These are phyloP conservation scores for Nomada hirtipes DNA, from an alignment of 2,888 invertebrate genomes.

Conservation along the genomic window DNA sequence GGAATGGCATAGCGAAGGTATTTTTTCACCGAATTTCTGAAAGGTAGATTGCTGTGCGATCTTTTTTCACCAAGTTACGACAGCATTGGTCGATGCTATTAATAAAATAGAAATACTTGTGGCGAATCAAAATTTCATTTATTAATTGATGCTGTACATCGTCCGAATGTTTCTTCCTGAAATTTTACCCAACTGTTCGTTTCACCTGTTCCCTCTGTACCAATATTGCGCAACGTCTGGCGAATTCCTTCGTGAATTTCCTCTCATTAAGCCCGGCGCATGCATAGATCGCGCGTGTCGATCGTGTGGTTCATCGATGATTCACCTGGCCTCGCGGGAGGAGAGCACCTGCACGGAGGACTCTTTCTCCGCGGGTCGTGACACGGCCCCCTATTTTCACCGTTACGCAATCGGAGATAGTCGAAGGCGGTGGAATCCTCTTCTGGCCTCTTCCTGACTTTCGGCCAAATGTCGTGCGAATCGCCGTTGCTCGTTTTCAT, in stretches of 20 bases:
- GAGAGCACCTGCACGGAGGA: conserved; percentile 60
- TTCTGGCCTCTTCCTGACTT: conserved; percentile 57
- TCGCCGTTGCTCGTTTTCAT: conserved; percentile 52
- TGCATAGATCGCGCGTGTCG: conserved; percentile 43
- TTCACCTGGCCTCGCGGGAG: conserved; percentile 42
- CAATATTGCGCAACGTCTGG: not conserved
- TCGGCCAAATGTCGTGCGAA: conserved; percentile 70
- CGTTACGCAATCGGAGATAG: conserved; percentile 65
- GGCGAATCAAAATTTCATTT: no score
- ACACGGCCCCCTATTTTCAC: conserved; percentile 69
- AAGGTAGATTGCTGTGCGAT: no score
- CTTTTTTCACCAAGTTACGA: no score
- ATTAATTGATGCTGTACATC: no score
- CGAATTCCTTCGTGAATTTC: conserved; percentile 38
- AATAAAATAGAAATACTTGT: no score
- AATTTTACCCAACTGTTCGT: no score
- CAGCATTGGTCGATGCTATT: no score
- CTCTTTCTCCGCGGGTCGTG: conserved; percentile 56
- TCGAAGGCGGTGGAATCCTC: conserved; percentile 44
- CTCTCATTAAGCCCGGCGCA: conserved; percentile 17
- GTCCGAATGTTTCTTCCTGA: no score
- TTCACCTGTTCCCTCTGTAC: not conserved
- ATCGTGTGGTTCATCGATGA: conserved; percentile 33
- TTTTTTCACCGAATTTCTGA: no score
- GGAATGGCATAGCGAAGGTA: no score